A percentile compares a stretch with the other conserved stretches of the same genome.
Evolutionary conservation across 2,113 vertebrate genomes (phyloP).

Genomic region (Mobula hypostoma): DNA sequence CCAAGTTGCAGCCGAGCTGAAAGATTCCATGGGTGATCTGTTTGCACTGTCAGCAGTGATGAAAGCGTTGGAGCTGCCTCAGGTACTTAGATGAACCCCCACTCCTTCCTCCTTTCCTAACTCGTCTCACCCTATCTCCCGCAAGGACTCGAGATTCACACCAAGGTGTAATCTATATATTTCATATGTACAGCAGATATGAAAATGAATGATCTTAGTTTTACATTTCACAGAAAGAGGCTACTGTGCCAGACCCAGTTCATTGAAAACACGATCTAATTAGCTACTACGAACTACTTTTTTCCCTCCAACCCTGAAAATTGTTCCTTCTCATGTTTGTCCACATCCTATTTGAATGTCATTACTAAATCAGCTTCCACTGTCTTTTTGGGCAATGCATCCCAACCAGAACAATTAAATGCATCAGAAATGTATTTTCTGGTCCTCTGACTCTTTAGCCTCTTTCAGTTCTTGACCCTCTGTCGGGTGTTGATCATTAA

Average conservation of each 20-base stretch:
- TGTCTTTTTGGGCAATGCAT: too few relatives aligned
- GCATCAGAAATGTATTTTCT: too few relatives aligned
- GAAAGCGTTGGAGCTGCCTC: slow-evolving; percentile 74
- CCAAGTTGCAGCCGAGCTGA: slow-evolving; percentile 63
- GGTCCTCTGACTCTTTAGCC: too few relatives aligned
- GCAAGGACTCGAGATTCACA: background rate
- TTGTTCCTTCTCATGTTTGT: background rate
- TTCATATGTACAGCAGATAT: background rate
- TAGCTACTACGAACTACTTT: background rate
- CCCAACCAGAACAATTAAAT: too few relatives aligned
- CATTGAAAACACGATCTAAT: background rate
- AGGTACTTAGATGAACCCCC: slow-evolving; percentile 52
- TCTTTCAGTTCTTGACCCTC: background rate
- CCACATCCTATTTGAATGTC: background rate
- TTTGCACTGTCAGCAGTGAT: slow-evolving; percentile 76
- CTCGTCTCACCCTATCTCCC: background rate
- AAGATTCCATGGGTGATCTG: slow-evolving; percentile 60
- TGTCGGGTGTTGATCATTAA: background rate
- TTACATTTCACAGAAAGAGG: background rate
- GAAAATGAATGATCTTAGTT: background rate
- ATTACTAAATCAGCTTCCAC: background rate
- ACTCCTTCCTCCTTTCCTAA: background rate
- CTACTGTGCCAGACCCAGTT: too few relatives aligned
- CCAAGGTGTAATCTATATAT: background rate
- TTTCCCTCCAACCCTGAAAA: background rate